Evolutionary conservation across 1,140 invertebrate species (phyloP), one percentile per base, ranked within the genome.

Genomic region (Epicauta chinensis): DNA sequence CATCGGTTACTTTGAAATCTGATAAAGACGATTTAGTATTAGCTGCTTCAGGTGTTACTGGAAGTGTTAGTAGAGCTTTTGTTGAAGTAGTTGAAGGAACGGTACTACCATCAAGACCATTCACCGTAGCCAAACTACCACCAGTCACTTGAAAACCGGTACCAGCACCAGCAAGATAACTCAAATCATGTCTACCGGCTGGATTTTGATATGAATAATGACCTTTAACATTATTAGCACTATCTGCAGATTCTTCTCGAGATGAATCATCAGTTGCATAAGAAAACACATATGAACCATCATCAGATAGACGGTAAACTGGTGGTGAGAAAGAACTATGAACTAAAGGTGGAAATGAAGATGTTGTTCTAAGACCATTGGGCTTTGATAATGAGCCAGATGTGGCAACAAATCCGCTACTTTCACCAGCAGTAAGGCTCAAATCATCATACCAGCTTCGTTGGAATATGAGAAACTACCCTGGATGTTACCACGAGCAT

Each of bases 141-240:
- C n/a, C n/a, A n/a, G n/a, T n/a, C n/a, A n/a, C n/a, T n/a, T 43
- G 9, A 47, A 65, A 65, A 6, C 63, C 63, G 16, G 46, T 58
- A 12, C 46, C 44, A 16, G 53, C 34, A 7, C 56, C 57, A 14
- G 61, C 59, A 4, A 51, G 29, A 38, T 57, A 63, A 17, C 39
- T 55, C 15, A 63, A 16, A 43, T 57, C 53, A 41, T 60, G 59
- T 13, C 34, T 46, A 9, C 59, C 59, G 10, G 45, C 56, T 11
- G 13, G 16, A 43, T 59, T 62, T 10, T 47, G 47, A 51, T 59
- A 67, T 2, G 53, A 59, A 42, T 59, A 67, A 34, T 44, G 51
- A 7, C 66, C 66, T 32, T 56, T 56, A 16, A 66, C 52, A 52
- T 68, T 68, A 16, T 63, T 63, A 44, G 39, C 17, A 9, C 44